phyloP scores from a whole-genome alignment of 2,113 vertebrate genomes.

The Ctenodactylus gundi region DNA sequence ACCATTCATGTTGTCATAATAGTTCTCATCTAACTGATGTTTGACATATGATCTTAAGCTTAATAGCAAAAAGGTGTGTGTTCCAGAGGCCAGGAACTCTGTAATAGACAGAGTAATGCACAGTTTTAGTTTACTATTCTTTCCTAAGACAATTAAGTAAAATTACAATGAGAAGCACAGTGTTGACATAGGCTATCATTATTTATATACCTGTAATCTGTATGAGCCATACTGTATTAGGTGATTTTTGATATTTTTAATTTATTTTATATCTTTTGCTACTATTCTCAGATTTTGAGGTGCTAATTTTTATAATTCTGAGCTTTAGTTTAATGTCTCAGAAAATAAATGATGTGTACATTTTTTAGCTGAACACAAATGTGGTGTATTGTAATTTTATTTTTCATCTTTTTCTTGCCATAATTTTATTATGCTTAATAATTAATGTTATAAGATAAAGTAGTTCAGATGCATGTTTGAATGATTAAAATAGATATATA shows the following conservation, averaged over 20 bases:
- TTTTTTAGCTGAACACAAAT: slow-evolving; percentile 44
- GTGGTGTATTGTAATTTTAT: slow-evolving; percentile 35
- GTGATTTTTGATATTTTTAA: neutral
- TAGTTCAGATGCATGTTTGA: slow-evolving; percentile 51
- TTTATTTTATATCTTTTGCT: slow-evolving; percentile 20
- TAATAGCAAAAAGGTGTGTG: neutral
- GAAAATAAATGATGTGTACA: slow-evolving; percentile 10
- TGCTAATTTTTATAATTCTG: slow-evolving; percentile 45
- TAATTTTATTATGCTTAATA: slow-evolving; percentile 44
- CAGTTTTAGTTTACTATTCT: neutral
- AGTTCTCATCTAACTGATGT: neutral
- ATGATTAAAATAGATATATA: slow-evolving; percentile 46
- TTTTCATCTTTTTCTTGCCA: no score
- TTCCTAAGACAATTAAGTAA: neutral
- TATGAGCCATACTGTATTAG: neutral
- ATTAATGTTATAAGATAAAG: slow-evolving; percentile 41
- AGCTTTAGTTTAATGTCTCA: slow-evolving; percentile 29
- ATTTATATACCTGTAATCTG: neutral
- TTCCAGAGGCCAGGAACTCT: slow-evolving; percentile 17
- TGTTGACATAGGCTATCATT: neutral
- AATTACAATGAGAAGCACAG: slow-evolving; percentile 31
- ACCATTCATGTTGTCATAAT: neutral
- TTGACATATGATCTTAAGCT: slow-evolving; percentile 8
- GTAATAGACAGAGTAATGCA: neutral
- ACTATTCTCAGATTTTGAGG: neutral